Percentiles rank a stretch among this genome's conserved stretches.
Conservation (phyloP, 2,888 invertebrate genomes). For the Xestia ashworthii region DNA sequence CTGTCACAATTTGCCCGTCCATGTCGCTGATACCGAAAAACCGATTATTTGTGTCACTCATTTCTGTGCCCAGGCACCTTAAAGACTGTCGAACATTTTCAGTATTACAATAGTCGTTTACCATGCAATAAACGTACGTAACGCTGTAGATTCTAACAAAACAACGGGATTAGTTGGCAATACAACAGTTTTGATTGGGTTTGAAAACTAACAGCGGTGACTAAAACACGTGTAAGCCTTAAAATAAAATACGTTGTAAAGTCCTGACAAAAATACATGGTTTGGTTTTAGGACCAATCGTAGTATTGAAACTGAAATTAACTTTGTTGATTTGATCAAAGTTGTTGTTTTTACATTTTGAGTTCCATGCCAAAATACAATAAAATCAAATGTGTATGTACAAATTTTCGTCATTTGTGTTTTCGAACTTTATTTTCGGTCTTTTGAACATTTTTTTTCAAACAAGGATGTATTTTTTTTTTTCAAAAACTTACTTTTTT, state of each 20-base stretch:
- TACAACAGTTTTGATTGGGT: constrained; percentile 21
- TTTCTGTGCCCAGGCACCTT: neutral
- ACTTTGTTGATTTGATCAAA: neutral
- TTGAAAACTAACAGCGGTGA: neutral
- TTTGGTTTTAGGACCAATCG: neutral
- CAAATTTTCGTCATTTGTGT: neutral
- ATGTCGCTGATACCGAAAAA: neutral
- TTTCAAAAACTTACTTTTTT: neutral
- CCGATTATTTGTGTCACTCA: neutral
- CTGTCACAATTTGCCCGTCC: neutral
- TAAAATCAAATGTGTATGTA: neutral
- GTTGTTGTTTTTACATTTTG: neutral
- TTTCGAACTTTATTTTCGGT: neutral
- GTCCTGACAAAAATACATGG: neutral
- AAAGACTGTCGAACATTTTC: neutral
- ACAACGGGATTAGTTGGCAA: neutral
- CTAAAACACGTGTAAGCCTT: constrained; percentile 17
- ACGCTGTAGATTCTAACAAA: neutral
- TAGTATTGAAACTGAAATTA: neutral
- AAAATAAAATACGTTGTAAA: neutral
- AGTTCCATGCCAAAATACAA: neutral
- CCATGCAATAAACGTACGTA: neutral
- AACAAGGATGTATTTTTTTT: neutral
- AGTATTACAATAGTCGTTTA: neutral
- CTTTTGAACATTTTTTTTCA: neutral